These are phyloP conservation scores for Aromia moschata DNA, from an alignment of 2,888 invertebrate genomes.

Conservation along the genomic window DNA sequence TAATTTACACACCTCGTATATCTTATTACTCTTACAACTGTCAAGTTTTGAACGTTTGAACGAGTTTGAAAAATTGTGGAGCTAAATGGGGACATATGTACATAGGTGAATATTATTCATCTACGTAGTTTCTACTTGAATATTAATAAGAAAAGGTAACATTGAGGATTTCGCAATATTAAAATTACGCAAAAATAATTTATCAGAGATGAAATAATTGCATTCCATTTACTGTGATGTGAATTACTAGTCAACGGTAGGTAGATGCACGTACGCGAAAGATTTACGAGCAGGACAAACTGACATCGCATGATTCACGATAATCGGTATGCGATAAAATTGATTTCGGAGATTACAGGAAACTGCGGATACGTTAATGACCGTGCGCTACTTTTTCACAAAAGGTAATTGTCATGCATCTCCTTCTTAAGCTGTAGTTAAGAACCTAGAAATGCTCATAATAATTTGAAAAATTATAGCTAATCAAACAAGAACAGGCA, in stretches of 20 bases:
- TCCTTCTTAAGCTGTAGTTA: too few species aligned
- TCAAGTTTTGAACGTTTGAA: too few species aligned
- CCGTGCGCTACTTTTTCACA: too few species aligned
- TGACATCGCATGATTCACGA: conserved; percentile 9
- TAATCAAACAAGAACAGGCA: too few species aligned
- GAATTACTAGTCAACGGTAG: neutral
- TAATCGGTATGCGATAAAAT: conserved; percentile 10
- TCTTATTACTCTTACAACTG: too few species aligned
- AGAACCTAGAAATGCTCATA: too few species aligned
- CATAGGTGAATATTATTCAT: too few species aligned
- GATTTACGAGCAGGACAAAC: conserved; percentile 11
- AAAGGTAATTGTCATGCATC: conserved; percentile 6
- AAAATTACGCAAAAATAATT: neutral
- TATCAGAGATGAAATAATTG: neutral
- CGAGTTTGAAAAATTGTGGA: too few species aligned
- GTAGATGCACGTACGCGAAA: neutral
- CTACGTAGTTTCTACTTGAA: neutral
- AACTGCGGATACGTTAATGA: conserved; percentile 1
- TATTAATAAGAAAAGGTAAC: neutral
- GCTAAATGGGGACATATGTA: too few species aligned
- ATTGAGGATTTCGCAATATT: neutral
- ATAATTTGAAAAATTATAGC: too few species aligned
- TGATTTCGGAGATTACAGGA: conserved; percentile 6
- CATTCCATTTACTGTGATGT: neutral
- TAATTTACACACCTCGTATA: too few species aligned